Evolutionary conservation across 1,140 invertebrate genomes (phyloP), one percentile per base, ranked within the genome.

Genomic region (Anagrus nilaparvatae): DNA sequence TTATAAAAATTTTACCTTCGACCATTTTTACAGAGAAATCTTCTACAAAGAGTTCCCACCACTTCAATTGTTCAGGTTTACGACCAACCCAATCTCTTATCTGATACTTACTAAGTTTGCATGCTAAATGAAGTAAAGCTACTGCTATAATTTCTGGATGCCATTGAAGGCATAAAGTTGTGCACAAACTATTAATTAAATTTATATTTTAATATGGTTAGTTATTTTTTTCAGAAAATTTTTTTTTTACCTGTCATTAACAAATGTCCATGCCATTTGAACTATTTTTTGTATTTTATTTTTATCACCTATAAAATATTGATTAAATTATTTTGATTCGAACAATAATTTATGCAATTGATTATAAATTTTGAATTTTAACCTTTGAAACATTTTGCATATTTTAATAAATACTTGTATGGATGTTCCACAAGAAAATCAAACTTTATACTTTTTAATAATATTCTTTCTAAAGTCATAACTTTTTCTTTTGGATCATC

Each of bases 351-450:
- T 51, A 46, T 21, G 12, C 31, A 29, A 42, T 33, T 43, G 14
- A 4, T 30, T 13, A 19, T 21, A 32, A n/a, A n/a, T n/a, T n/a
- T n/a, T n/a, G n/a, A n/a, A n/a, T n/a, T n/a, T n/a, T 61, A 61
- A 75, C 79, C 87, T 76, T 93, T 93, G 32, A 98, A 71, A 57
- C 83, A 84, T 68, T 97, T 98, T 12, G 90, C 92, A 74, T 95
- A 99, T 60, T 90, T 93, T 2, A 97, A 61, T 24, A 99, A 68
- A 61, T 86, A 95, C 21, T 79, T 79, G 56, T 99, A 98, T 0
- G 96, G 96, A 71, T 98, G 93, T 55, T 96, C 91, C 4, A 99
- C 89, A 73, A 93, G 87, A n/a, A 99, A 67, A 68, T 99, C 96
- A 74, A 99, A 99, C 60, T 97, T 97, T 33, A 99, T 96, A 3